Base-by-base conservation (phyloP, 1,140 invertebrate genomes). In the Phymorhynchus buccinoides region DNA sequence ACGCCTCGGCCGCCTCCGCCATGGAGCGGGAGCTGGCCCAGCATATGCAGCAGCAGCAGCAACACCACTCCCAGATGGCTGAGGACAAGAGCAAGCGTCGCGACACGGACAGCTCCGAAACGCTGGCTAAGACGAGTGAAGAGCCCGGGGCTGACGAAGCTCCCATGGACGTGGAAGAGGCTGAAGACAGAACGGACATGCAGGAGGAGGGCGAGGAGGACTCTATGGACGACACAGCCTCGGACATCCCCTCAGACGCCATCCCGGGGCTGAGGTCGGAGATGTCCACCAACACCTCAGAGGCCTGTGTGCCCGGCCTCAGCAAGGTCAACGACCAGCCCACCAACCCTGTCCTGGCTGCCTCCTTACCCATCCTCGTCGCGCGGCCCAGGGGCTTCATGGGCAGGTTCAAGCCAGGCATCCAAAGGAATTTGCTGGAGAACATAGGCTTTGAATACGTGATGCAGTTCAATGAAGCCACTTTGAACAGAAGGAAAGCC, bases 401-500 rank as follows among this genome's bases (percentile, higher is more conserved):
- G 85, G 88, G 91, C 9, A 85, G 91, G 35, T 91, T 91, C 77
- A 92, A 92, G 85, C 90, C 96, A 39, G 96, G 97, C 91, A 96
- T 97, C 94, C 97, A 98, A 93, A 97, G 97, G 92, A 96, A 97
- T 94, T 94, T 98, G 32, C 93, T 98, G 41, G 97, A 98, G 93
- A 97, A 96, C 88, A 98, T 97, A 93, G 98, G 98, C 3, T 98
- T 98, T 93, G 97, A 98, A 92, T 95, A 98, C 86, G 97, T 98
- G 6, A 98, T 98, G 97, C 97, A 98, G 93, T 98, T 98, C 92
- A 98, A 98, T 94, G 97, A 98, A 92, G 97, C 97, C 91, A 96
- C 97, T 90, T 96, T 97, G 91, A 82, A 48, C 77, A 95, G 85
- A 95, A 95, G 85, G 93, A 86, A 80, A 32, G 87, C 88, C n/a